Evolutionary conservation across 2,797 vertebrate species (phyloP).

Genomic region (Gymnoscopelus braueri): DNA sequence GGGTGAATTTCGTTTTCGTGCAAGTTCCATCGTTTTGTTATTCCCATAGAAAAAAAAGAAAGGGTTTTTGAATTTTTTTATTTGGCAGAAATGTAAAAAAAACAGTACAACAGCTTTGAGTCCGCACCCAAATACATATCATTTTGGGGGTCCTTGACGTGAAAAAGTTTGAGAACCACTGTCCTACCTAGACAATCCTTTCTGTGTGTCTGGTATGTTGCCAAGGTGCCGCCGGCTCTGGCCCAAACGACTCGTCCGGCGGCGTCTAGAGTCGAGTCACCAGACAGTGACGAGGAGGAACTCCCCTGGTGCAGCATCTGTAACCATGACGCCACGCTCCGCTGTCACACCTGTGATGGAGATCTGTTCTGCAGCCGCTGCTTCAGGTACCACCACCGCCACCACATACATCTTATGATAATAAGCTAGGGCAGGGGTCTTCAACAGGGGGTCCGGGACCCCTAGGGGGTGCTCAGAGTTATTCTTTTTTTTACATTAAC

Average conservation of each 20-base stretch:
- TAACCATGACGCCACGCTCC: slow-evolving; percentile 88
- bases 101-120: too few relatives aligned
- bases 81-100: too few relatives aligned
- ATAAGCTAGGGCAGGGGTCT: not conserved
- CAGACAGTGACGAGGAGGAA: slow-evolving; percentile 88
- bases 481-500: too few relatives aligned
- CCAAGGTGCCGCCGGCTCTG: slow-evolving; percentile 32
- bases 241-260: slow-evolving; percentile 46
- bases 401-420: not conserved
- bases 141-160: too few relatives aligned
- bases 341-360: slow-evolving; percentile 90
- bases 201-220: slow-evolving; percentile 12
- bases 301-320: slow-evolving; percentile 99
- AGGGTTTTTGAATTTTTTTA: too few relatives aligned
- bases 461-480: too few relatives aligned
- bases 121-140: too few relatives aligned
- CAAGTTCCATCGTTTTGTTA: too few relatives aligned
- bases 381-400: slow-evolving; percentile 83
- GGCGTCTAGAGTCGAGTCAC: slow-evolving; percentile 50
- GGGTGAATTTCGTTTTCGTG: too few relatives aligned
- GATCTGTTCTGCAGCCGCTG: slow-evolving; percentile 95
- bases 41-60: too few relatives aligned
- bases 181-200: not conserved
- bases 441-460: too few relatives aligned
- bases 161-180: not conserved